A percentile compares a stretch with the other conserved stretches of the same genome.
phyloP scores from a whole-genome alignment of 1,140 invertebrate genomes.

The Eubasilissa regina region DNA sequence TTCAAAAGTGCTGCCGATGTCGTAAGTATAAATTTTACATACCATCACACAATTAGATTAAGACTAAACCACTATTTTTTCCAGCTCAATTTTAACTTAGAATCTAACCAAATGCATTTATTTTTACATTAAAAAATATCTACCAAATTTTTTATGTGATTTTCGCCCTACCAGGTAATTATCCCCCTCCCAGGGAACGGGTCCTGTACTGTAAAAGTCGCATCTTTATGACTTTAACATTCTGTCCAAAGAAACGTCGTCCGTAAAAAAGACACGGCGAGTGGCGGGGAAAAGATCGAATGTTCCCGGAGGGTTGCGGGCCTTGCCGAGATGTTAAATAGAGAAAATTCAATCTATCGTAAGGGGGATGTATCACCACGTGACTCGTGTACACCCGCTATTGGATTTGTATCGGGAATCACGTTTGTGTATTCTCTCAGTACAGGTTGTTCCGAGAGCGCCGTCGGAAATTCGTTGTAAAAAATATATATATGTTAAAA shows the following conservation, averaged over 20 bases:
- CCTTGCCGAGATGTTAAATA: conserved; percentile 55
- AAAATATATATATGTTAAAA: no score
- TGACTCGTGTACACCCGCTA: conserved; percentile 40
- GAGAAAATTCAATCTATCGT: conserved; percentile 59
- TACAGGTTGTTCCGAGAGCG: not conserved
- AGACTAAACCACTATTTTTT: not conserved
- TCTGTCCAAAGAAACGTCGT: conserved; percentile 36
- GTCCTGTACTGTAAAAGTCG: not conserved
- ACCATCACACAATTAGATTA: not conserved
- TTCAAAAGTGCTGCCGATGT: conserved; percentile 16
- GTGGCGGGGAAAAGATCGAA: not conserved
- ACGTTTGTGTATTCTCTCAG: conserved; percentile 20
- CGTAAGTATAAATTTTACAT: conserved; percentile 13
- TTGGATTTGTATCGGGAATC: conserved; percentile 47
- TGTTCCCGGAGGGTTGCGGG: conserved; percentile 31
- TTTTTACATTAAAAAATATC: not conserved
- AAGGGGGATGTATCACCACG: conserved; percentile 46
- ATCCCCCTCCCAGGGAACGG: not conserved
- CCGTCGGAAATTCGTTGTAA: no score
- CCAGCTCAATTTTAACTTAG: not conserved
- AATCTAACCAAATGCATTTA: not conserved
- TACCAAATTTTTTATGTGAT: not conserved
- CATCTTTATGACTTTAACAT: conserved; percentile 28
- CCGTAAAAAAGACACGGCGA: conserved; percentile 22
- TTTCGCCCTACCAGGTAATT: not conserved